Base-by-base conservation (phyloP, 92 coral and sea anemone species). In the Bergia puertoricense region DNA sequence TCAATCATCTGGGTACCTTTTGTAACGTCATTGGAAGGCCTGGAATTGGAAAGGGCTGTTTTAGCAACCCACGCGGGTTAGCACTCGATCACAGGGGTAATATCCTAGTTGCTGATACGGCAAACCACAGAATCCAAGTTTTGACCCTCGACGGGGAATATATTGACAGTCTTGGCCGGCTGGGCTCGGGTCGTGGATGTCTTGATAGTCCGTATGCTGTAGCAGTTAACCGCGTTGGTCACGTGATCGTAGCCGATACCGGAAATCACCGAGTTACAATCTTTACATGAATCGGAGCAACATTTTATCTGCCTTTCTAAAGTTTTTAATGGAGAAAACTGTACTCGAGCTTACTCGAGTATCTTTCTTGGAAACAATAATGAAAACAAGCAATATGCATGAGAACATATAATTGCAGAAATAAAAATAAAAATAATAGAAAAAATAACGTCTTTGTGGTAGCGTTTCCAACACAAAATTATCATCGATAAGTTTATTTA, bases 51-150 rank as follows among this genome's bases (percentile, higher is more conserved):
- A 95, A 90, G 81, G 96, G 86, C 56, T 93, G 92, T 48, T 94
- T 95, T 22, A 90, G 92, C 88, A 76, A 88, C 79, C 99, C 99
- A 1, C 86, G 95, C 16, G 99, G 99, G 42, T 86, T 96, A n/a
- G 89, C 96, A 8, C 85, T 94, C 39, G 99, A 96, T 59, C 86
- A 88, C 57, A 51, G 48, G 16, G 95, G 94, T 0, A 96, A 96
- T 65, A 90, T 95, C 15, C 72, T 96, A 23, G 95, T 95, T 11
- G 97, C 97, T 38, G 99, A 96, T 85, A 92, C 93, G 68, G 90
- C 90, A 86, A 96, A 95, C 78, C 95, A 96, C 87, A 95, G 98
- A 71, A 92, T 96, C 65, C 98, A 96, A 78, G 98, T 96, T n/a
- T 87, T 96, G 16, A 91, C 83, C 65, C 81, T 90, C 50, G 42